These are phyloP conservation scores for Notarius lentiginosus DNA, from an alignment of 2,113 vertebrate species.

Conservation along the genomic window DNA sequence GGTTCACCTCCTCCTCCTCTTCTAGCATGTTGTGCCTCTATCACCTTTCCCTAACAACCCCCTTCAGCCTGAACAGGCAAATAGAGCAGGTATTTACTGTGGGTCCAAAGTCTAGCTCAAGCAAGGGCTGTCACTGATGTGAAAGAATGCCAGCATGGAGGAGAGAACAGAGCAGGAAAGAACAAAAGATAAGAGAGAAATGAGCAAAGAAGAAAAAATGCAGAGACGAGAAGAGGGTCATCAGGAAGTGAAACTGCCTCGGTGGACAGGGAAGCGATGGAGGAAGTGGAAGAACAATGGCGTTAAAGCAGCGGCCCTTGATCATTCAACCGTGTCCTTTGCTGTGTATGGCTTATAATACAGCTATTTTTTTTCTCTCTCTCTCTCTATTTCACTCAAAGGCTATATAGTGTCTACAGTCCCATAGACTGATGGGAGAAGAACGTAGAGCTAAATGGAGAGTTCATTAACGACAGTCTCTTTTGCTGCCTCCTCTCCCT, in stretches of 20 bases:
- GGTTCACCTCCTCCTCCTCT: conserved; percentile 26
- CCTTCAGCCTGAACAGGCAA: conserved; percentile 57
- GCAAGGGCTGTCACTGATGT: conserved; percentile 62
- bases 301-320: conserved; percentile 45
- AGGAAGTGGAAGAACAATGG: conserved; percentile 79
- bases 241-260: conserved; percentile 70
- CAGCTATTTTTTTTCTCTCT: neutral
- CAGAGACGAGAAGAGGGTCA: conserved; percentile 56
- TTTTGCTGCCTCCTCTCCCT: conserved; percentile 27
- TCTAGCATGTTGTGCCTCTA: conserved; percentile 31
- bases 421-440: conserved; percentile 34
- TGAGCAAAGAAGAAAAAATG: conserved; percentile 54
- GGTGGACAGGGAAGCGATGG: conserved; percentile 73
- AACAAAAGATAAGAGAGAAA: conserved; percentile 36
- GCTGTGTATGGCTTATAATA: neutral
- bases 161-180: conserved; percentile 41
- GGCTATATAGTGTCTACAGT: conserved; percentile 10
- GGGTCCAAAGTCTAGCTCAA: conserved; percentile 72
- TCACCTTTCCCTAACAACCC: conserved; percentile 33
- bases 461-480: conserved; percentile 38
- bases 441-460: conserved; percentile 26
- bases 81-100: conserved; percentile 74
- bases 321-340: neutral
- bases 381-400: conserved; percentile 22
- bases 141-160: conserved; percentile 71